These are phyloP conservation scores for Drosophila dives DNA, from an alignment of 2,888 invertebrate species.

Conservation along the genomic window DNA sequence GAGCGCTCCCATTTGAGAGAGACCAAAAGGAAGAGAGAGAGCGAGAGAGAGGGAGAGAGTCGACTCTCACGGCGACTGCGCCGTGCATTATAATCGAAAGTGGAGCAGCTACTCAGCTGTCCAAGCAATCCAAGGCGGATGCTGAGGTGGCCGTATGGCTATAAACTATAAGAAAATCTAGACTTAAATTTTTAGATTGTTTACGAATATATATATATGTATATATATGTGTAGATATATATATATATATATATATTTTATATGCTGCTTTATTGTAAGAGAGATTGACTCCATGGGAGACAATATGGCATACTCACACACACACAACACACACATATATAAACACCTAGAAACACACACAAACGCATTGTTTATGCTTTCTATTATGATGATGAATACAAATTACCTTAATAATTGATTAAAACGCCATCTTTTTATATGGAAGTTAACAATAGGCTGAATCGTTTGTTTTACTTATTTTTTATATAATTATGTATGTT, in stretches of 20 bases:
- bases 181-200: constrained; percentile 67
- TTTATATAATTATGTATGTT: constrained; percentile 11
- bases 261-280: constrained; percentile 76
- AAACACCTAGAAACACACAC: constrained; percentile 42
- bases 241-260: constrained; percentile 35
- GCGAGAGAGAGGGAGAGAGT: neutral
- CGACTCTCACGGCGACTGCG: constrained; percentile 59
- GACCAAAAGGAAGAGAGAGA: constrained; percentile 15
- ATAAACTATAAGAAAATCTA: constrained; percentile 66
- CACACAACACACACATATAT: constrained; percentile 29
- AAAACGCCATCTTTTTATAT: constrained; percentile 66
- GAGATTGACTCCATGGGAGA: constrained; percentile 76
- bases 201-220: constrained; percentile 46
- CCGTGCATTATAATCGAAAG: constrained; percentile 43
- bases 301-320: constrained; percentile 48
- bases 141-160: constrained; percentile 60
- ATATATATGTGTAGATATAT: constrained; percentile 8
- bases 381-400: constrained; percentile 62
- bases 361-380: constrained; percentile 62
- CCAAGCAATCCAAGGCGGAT: constrained; percentile 37
- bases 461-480: constrained; percentile 14
- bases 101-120: constrained; percentile 62
- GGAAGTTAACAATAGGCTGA: constrained; percentile 27
- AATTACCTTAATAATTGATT: constrained; percentile 71
- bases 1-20: constrained; percentile 55